These are phyloP conservation scores for Rana temporaria DNA, from an alignment of 2,113 vertebrate species.

Conservation along the genomic window DNA sequence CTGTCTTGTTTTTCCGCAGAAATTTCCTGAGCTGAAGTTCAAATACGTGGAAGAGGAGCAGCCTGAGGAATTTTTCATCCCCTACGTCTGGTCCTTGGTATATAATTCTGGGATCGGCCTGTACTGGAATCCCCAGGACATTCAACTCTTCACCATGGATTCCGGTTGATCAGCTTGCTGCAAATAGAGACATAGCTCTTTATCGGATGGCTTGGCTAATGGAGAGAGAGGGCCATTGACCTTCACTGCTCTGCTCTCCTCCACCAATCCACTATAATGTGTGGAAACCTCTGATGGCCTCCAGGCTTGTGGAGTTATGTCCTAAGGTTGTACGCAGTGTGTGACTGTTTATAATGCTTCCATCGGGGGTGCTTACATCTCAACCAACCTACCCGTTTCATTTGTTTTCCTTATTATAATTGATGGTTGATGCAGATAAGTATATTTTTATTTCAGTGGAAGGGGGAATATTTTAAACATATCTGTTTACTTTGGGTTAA, in stretches of 20 bases:
- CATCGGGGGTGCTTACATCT: not conserved
- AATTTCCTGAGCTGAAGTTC: slow-evolving; percentile 97
- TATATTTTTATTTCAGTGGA: slow-evolving; percentile 8
- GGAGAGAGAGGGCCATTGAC: not conserved
- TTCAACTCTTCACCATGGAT: slow-evolving; percentile 96
- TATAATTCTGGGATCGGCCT: slow-evolving; percentile 90
- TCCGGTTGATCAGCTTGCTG: slow-evolving; percentile 77
- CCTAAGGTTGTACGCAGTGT: not conserved
- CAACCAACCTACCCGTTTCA: not conserved
- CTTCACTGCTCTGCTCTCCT: not conserved
- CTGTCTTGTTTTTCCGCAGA: slow-evolving; percentile 70
- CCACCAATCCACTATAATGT: not conserved
- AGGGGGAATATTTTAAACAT: slow-evolving; percentile 2
- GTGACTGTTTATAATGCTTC: slow-evolving; percentile 7
- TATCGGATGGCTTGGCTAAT: slow-evolving; percentile 17
- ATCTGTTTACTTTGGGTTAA: slow-evolving; percentile 29
- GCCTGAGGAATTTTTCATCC: slow-evolving; percentile 97
- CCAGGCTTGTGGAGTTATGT: not conserved
- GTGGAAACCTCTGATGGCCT: not conserved
- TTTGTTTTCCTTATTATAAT: not conserved
- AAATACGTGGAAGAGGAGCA: slow-evolving; percentile 98
- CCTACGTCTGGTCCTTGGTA: slow-evolving; percentile 95
- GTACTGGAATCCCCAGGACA: slow-evolving; percentile 90
- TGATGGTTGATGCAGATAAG: not conserved
- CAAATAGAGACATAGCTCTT: not conserved